Base-by-base conservation (phyloP, 2,113 vertebrate genomes). In the Oplegnathus fasciatus region DNA sequence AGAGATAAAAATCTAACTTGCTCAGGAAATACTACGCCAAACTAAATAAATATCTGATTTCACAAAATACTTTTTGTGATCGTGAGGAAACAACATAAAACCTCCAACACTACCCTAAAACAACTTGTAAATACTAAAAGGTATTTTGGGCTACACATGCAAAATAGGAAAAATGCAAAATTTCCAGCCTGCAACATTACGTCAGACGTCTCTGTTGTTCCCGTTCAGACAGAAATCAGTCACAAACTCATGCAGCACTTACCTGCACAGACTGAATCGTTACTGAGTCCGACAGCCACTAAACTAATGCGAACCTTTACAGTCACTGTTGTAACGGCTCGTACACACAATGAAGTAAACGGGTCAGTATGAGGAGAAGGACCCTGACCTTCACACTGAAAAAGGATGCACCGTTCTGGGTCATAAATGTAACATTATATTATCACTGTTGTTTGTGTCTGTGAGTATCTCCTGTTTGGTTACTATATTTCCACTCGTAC, bases 221-320 rank as follows among this genome's bases (percentile, higher is more conserved):
- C 1, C 2, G 13, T 28, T 40, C 17, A 48, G 3, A 18, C 40
- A 11, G 42, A 48, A 62, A 28, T 28, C 30, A 26, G 6, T 0
- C 6, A 26, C 70, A 77, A 37, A 75, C 55, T 68, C 91, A 84
- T 89, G 89, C 91, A 69, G 24, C 17, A 90, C 94, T 93, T 93
- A 94, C 94, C 91, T 88, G 73, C 37, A 0, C 1, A 54, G 6
- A n/a, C n/a, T 11, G 13, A 44, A 26, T 48, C 22, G 30, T 61
- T 11, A 48, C 69, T 15, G 18, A 66, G 69, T 32, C 76, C 65
- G 66, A 30, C 24, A 57, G 73, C 8, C 14, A 37, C 28, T 17
- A 26, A 48, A 1, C 9, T n/a, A 57, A 46, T 4, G 18, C 15
- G 1, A 37, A 24, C 28, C 30, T 10, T 42, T 18, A 50, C 40